These are phyloP conservation scores for Drosophila asahinai DNA, from an alignment of 1,140 invertebrate species.

Conservation along the genomic window DNA sequence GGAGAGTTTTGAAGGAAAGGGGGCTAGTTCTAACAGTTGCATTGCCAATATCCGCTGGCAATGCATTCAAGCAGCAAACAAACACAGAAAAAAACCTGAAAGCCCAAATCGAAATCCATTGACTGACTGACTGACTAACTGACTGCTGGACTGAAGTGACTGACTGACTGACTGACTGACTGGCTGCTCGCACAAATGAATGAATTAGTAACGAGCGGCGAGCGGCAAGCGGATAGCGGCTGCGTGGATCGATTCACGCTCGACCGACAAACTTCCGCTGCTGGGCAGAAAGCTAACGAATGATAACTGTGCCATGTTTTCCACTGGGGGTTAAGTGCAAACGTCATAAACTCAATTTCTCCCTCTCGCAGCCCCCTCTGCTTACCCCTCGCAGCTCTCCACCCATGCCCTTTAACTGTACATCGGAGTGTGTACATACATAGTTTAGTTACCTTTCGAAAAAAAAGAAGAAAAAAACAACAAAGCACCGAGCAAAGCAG, in stretches of 20 bases:
- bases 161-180: constrained; percentile 10
- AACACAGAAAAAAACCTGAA: constrained; percentile 13
- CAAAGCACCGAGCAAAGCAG: constrained; percentile 41
- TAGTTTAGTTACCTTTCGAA: constrained; percentile 76
- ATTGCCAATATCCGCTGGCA: constrained; percentile 70
- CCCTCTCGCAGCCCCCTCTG: constrained; percentile 21
- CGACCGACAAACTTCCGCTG: constrained; percentile 41
- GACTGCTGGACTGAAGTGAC: constrained; percentile 4
- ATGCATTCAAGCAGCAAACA: constrained; percentile 74
- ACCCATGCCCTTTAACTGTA: constrained; percentile 71
- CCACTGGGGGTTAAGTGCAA: constrained; percentile 71
- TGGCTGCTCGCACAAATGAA: constrained; percentile 25
- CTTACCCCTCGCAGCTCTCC: neutral
- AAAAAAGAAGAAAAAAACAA: neutral
- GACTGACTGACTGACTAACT: constrained; percentile 9
- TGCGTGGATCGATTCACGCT: constrained; percentile 53
- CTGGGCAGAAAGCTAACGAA: constrained; percentile 30
- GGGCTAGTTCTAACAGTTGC: constrained; percentile 24
- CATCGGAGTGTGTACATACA: constrained; percentile 65
- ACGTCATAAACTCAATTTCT: constrained; percentile 77
- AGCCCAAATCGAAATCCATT: constrained; percentile 30
- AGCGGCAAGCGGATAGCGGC: constrained; percentile 10
- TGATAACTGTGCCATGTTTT: constrained; percentile 76
- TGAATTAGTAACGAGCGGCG: constrained; percentile 41
- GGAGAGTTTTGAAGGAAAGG: neutral